Evolutionary conservation across 2,113 vertebrate species (phyloP), one percentile per base, ranked within the genome.

Genomic region (Pyrgilauda ruficollis): DNA sequence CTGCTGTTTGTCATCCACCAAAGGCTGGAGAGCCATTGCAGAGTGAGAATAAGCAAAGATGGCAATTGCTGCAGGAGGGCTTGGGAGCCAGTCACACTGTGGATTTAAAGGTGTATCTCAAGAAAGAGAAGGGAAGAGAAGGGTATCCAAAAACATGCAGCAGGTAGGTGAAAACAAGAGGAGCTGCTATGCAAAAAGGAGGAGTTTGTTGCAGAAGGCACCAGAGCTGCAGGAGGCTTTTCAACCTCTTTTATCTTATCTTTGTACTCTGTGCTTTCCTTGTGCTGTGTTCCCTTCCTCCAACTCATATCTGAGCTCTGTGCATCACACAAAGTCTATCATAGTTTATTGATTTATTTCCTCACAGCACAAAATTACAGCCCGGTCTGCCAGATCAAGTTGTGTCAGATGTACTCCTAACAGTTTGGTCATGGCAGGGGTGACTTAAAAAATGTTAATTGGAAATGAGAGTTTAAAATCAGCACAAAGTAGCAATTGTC

Each of bases 391-490:
- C 68, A 87, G 67, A 88, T 70, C 90, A 56, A 44, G 59, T 83
- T 86, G 55, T 74, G 59, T 92, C 67, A 86, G 64, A 67, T 59
- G 19, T 73, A 24, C 35, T 83, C 21, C 16, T 74, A 85, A 59
- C 43, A 77, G 74, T 50, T 79, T 88, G 68, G 41, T 31, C 16
- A 5, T 76, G 56, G 52, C 74, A 76, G 44, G 41, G n/a, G n/a
- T 73, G 58, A 82, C 56, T 41, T 56, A 61, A 82, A 84, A 87
- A 91, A 91, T 24, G 31, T 78, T 95, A 89, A 96, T 87, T 93
- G 74, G 64, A 96, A 95, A 92, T 61, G 68, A 96, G 90, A 84
- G 43, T 55, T 95, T 96, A 86, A 81, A 90, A 86, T 89, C 47
- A 41, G 30, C 56, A 52, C 35, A 70, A 92, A 94, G 35, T 62